Conservation (phyloP, 2,113 vertebrate species). For the Prinia subflava region DNA sequence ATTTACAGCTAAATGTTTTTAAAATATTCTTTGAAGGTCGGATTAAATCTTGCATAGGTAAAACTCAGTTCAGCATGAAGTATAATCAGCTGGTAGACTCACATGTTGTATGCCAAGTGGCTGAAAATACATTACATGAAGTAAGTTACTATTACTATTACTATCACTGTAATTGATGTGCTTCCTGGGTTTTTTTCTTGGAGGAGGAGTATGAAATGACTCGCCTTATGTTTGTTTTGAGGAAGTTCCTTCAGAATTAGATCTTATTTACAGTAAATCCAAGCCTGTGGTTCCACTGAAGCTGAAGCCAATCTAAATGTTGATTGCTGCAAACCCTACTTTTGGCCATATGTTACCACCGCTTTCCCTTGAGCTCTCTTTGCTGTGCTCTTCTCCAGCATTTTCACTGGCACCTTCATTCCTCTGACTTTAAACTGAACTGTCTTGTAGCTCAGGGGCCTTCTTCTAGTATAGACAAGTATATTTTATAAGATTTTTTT, state of each 20-base stretch:
- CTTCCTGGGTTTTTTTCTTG: not conserved
- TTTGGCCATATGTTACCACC: constrained; percentile 63
- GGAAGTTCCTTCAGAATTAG: constrained; percentile 60
- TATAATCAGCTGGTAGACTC: not conserved
- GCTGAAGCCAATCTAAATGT: constrained; percentile 68
- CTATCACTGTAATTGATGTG: constrained; percentile 20
- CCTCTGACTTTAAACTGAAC: constrained; percentile 17
- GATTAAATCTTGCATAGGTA: not conserved
- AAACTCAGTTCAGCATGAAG: not conserved
- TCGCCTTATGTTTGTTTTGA: constrained; percentile 66
- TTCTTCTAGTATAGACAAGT: not conserved
- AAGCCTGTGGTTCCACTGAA: constrained; percentile 61
- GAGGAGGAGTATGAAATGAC: constrained; percentile 29
- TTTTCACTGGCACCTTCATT: constrained; percentile 56
- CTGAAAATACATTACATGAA: not conserved
- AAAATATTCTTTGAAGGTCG: not conserved
- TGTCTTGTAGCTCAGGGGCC: not conserved
- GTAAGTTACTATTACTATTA: constrained; percentile 9
- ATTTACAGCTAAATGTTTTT: not conserved
- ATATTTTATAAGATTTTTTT: not conserved
- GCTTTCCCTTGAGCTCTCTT: constrained; percentile 62
- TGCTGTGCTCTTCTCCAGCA: constrained; percentile 53
- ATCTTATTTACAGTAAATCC: constrained; percentile 65
- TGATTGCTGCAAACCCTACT: constrained; percentile 65
- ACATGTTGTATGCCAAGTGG: not conserved